Base-by-base conservation (phyloP, 1,140 invertebrate genomes). In the Brachystomella parvula region DNA sequence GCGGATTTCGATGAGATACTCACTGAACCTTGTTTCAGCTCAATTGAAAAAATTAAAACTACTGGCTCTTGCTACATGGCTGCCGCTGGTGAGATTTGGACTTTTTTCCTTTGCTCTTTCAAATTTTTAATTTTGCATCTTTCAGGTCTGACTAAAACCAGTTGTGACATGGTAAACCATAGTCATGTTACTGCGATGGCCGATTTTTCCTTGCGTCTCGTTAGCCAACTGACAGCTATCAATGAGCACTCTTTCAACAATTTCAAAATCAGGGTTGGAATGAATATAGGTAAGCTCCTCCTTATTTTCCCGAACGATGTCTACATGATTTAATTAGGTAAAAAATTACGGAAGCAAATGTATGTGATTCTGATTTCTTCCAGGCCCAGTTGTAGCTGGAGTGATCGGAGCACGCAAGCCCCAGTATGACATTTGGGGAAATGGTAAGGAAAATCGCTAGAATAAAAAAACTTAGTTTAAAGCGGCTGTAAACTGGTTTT, bases 211-310 rank as follows among this genome's bases (percentile, higher is more conserved):
- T 81, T 96, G 24, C 83, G 89, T 57, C 84, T 98, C 56, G 84
- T 86, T 58, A 85, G 91, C 68, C 91, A 95, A 78, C 82, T 98
- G 69, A 84, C 87, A 67, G 87, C 90, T 77, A 90, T 98, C 68
- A 98, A 97, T 79, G 87, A 93, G 78, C 92, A 98, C 79, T 95
- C 94, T 2, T 97, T 96, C 79, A 96, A 98, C 80, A 94, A 91
- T 80, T 98, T 98, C 79, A 87, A 90, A 66, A 89, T 98, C 75
- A 82, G 93, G 71, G 90, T 98, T 70, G 89, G 90, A 59, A 93
- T 98, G 75, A 96, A 94, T 79, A 88, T 96, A 70, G 94, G 94
- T 0, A 53, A 53, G 35, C 19, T 6, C 35, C 19, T 6, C n/a
- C 90, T 92, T 6, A 90, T 96, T 15, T 63, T 68, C 35, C 65